phyloP scores from a whole-genome alignment of 2,113 vertebrate species.

The Phyllostomus discolor region DNA sequence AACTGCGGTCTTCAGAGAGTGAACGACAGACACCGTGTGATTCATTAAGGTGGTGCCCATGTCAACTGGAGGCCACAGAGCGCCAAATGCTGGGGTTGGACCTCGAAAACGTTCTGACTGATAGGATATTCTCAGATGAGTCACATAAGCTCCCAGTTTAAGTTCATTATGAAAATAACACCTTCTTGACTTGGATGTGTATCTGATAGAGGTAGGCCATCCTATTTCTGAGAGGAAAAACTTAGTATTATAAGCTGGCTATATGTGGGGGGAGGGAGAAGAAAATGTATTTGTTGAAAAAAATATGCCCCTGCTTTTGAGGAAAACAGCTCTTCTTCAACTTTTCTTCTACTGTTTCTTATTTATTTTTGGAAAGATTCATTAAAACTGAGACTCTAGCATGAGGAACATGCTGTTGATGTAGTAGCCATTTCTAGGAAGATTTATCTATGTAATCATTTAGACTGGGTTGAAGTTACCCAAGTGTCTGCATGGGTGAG shows the following conservation, averaged over 20 bases:
- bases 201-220: background rate
- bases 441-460: constrained; percentile 4
- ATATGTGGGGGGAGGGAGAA: background rate
- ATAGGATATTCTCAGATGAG: constrained; percentile 14
- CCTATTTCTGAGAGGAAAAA: constrained; percentile 24
- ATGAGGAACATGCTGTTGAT: background rate
- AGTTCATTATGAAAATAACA: constrained; percentile 25
- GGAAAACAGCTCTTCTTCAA: background rate
- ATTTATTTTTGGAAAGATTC: constrained; percentile 44
- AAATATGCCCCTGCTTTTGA: background rate
- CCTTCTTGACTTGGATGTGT: background rate
- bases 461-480: background rate
- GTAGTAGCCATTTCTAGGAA: background rate
- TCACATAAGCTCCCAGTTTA: background rate
- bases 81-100: background rate
- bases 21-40: background rate
- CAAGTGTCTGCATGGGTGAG: background rate
- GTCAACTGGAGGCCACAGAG: background rate
- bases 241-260: background rate
- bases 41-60: constrained; percentile 3
- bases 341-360: background rate
- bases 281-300: constrained; percentile 25
- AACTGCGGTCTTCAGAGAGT: constrained; percentile 30
- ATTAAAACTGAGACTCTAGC: constrained; percentile 13
- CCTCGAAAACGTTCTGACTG: background rate